phyloP scores from a whole-genome alignment of 2,888 invertebrate species.

The Pristionchus arcanus region DNA sequence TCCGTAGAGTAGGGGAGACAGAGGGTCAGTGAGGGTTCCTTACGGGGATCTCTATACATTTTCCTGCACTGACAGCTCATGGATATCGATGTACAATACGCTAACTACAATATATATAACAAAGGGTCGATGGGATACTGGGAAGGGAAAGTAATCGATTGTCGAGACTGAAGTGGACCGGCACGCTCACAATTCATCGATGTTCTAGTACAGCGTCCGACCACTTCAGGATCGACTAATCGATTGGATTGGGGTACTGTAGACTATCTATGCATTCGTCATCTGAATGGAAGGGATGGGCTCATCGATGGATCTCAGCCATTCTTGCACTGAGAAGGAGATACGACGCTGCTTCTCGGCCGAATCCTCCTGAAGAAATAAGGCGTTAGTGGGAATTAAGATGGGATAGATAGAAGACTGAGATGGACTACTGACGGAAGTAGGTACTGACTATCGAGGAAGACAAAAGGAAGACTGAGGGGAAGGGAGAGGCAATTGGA shows the following conservation, averaged over 20 bases:
- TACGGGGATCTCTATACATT: neutral
- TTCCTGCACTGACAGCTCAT: neutral
- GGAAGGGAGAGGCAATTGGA: neutral
- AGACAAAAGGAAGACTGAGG: neutral
- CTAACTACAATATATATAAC: slow-evolving; percentile 4
- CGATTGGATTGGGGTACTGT: neutral
- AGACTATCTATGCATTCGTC: slow-evolving; percentile 23
- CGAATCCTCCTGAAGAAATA: slow-evolving; percentile 29
- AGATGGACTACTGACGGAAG: too few relatives aligned
- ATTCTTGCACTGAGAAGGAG: slow-evolving; percentile 56
- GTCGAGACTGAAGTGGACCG: neutral
- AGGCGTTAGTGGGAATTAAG: neutral
- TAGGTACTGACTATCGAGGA: neutral
- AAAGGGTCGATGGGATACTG: neutral
- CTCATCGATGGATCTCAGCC: slow-evolving; percentile 50
- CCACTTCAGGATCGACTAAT: neutral
- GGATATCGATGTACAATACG: neutral
- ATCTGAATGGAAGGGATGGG: slow-evolving; percentile 14
- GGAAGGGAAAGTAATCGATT: neutral
- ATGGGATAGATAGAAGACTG: too few relatives aligned
- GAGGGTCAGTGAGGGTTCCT: neutral
- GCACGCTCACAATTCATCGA: neutral
- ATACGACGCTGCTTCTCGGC: slow-evolving; percentile 54
- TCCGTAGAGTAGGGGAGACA: slow-evolving; percentile 27
- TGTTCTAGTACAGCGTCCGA: neutral